Evolutionary conservation across 1,140 invertebrate species (phyloP), one percentile per base, ranked within the genome.

Genomic region (Heliconius hermathena): DNA sequence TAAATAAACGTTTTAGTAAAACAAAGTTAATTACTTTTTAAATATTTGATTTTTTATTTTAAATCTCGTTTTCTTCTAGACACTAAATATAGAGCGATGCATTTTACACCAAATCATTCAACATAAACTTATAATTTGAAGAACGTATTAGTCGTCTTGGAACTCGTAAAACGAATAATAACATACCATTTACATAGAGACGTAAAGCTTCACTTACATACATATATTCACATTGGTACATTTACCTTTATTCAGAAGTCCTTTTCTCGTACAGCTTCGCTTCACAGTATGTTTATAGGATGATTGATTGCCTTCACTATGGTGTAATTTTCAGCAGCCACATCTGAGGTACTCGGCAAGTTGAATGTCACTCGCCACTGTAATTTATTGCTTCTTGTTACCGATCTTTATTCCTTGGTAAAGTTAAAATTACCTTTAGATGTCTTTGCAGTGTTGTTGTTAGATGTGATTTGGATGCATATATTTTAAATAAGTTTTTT

Each of bases 341-440:
- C 71, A 81, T 75, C 73, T 70, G 71, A 33, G 74, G 33, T 41
- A 71, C 22, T 81, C 74, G 73, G 38, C 46, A 49, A 66, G 73
- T 78, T 75, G 71, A 52, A 73, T 81, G 80, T 81, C 80, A 81
- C 76, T 70, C 73, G 66, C 70, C 49, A 49, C 52, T 70, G 70
- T 81, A 78, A 81, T 78, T 81, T 81, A 78, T 81, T 72, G 76
- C 74, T 57, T 36, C 80, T 80, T 80, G 78, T 80, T 77, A 74
- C 26, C 26, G 79, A 73, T 80, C 79, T 80, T 77, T 80, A 75
- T 71, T 70, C 54, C 71, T 57, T 77, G 46, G 72, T 49, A 29
- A 26, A 77, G 46, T 16, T 52, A 52, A 80, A 74, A 80, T 80
- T 77, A 76, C 57, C 38, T 8, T 16, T 18, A 36, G n/a, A 13